A percentile compares a stretch with the other conserved stretches of the same genome.
Conservation (phyloP, 2,113 vertebrate genomes). For the Scolopax mira region DNA sequence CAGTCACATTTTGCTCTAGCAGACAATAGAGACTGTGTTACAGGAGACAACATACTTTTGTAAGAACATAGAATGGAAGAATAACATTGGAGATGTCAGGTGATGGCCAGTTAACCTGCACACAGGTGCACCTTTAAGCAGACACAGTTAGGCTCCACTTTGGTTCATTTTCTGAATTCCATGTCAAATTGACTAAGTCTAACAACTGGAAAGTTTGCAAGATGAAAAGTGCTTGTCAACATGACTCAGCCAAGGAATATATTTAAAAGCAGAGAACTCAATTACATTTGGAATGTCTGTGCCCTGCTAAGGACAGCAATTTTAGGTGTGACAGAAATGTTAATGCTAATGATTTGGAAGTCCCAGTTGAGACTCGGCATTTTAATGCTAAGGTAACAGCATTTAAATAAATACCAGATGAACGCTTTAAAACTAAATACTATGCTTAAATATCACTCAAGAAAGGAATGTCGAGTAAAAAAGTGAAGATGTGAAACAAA, state of each 20-base stretch:
- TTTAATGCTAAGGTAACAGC: neutral
- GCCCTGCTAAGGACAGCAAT: neutral
- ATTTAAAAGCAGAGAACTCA: slow-evolving; percentile 27
- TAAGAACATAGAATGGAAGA: neutral
- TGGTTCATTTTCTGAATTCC: slow-evolving; percentile 21
- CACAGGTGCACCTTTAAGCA: neutral
- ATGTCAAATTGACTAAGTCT: neutral
- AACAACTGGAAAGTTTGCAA: slow-evolving; percentile 1
- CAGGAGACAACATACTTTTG: neutral
- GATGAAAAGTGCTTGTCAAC: slow-evolving; percentile 30
- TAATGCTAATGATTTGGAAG: neutral
- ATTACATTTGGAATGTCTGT: slow-evolving; percentile 18
- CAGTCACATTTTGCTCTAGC: neutral
- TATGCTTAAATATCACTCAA: neutral
- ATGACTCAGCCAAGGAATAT: neutral
- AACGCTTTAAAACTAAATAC: neutral
- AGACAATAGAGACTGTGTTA: slow-evolving; percentile 18
- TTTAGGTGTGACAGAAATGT: neutral
- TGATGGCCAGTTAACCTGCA: neutral
- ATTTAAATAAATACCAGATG: neutral
- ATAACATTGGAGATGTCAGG: slow-evolving; percentile 13
- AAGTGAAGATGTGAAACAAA: neutral
- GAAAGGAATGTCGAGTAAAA: neutral
- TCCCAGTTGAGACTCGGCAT: neutral
- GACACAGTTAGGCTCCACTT: neutral